Base-by-base conservation (phyloP, 2,888 invertebrate genomes). In the Aplocera efformata region DNA sequence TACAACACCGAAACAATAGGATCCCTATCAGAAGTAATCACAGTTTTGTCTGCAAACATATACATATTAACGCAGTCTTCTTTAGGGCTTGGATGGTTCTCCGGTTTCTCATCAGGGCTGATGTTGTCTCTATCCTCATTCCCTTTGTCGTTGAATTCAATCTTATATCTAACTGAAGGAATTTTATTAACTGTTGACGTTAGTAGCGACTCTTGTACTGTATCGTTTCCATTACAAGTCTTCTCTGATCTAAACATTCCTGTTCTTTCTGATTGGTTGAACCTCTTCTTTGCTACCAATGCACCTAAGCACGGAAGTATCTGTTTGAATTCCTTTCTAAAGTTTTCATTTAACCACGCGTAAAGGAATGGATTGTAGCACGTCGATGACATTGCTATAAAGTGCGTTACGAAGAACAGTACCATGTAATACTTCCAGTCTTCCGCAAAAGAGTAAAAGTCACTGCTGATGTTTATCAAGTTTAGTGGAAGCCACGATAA, bases 271-370 rank as follows among this genome's bases (percentile, higher is more conserved):
- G 84, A 81, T 43, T 85, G 83, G 52, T 84, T 81, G 37, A 72
- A 73, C 56, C 79, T 82, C 48, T 78, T 84, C 53, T 81, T 85
- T 10, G 78, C 71, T 4, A 86, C 82, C 39, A 86, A 60, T 1
- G 81, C 82, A 25, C 86, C 88, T 64, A 92, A 90, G 56, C 92
- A 93, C 1, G 92, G 92, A 33, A 93, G 73, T 32, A 94, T 93
- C 73, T 92, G 92, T 68, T 93, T 94, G 78, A 96, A 96, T 73
- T 96, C 96, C 69, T 96, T 96, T 32, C 96, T 91, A 74, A 97
- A 97, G 81, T 96, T 96, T 57, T 97, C 97, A 79, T 98, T 98
- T 77, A 98, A 91, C 97, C 97, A 98, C 9, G 97, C 97, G 82
- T 98, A 98, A 7, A 98, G 89, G 71, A 98, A 96, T 0, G 97